These are phyloP conservation scores for Nephotettix cincticeps DNA, from an alignment of 1,140 invertebrate species.

Conservation along the genomic window DNA sequence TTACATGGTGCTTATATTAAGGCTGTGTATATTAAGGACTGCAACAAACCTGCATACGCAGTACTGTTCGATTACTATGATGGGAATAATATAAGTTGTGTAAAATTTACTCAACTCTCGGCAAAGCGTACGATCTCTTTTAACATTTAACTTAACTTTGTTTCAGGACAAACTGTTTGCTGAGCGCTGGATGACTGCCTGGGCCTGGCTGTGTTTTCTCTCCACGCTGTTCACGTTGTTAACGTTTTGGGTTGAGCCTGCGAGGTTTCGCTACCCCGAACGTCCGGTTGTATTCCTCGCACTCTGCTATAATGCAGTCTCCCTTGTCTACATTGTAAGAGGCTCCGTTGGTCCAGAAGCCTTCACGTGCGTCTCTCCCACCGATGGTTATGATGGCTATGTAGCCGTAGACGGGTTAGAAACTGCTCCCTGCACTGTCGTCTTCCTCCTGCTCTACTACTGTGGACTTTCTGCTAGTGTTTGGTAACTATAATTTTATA, in stretches of 20 bases:
- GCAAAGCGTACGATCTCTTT: no score
- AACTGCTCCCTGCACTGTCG: constrained; percentile 78
- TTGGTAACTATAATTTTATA: no score
- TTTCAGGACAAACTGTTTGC: no score
- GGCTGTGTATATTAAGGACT: no score
- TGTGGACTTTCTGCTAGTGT: constrained; percentile 73
- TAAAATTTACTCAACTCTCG: no score
- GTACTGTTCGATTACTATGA: no score
- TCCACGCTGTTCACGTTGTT: constrained; percentile 77
- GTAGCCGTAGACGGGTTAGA: constrained; percentile 68
- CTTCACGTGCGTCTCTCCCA: constrained; percentile 56
- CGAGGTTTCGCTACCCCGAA: constrained; percentile 59
- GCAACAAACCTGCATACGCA: no score
- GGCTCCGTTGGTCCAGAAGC: constrained; percentile 63
- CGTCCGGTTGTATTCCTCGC: constrained; percentile 77
- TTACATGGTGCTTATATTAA: no score
- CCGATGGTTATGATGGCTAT: constrained; percentile 52
- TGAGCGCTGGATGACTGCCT: background rate
- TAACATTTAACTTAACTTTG: no score
- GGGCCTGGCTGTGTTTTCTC: constrained; percentile 75
- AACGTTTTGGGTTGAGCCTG: constrained; percentile 68
- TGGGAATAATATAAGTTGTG: no score
- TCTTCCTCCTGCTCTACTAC: constrained; percentile 84
- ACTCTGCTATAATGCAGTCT: constrained; percentile 80
- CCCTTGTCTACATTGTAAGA: constrained; percentile 53